Base-by-base conservation (phyloP, 2,888 invertebrate species). In the Dryocosmus kuriphilus region DNA sequence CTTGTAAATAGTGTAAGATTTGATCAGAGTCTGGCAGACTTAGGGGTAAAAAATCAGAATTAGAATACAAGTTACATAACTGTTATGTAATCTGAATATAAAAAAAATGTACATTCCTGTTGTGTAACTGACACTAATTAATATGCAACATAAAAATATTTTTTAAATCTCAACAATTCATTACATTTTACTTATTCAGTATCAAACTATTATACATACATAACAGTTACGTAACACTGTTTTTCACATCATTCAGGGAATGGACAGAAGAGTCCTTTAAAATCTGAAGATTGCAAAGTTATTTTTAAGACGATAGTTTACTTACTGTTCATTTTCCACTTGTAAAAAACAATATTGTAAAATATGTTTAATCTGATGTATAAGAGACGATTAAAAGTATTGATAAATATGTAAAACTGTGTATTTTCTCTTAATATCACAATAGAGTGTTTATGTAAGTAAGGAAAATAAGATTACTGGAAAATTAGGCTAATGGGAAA, bases 251-350 rank as follows among this genome's bases (percentile, higher is more conserved):
- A 57, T 24, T 57, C 24, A 24, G 11, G 24, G 57, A 57, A 24
- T 57, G 57, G 24, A 14, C 22, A 24, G 14, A 14, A 57, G 24
- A 14, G 57, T 57, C 24, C 57, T 57, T 57, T n/a, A 24, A 57
- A 57, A 57, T 14, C 57, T 57, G 5, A 57, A 24, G 2, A 57
- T 57, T 24, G 4, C n/a, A 51, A 5, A 51, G n/a, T n/a, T 51
- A 51, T 51, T n/a, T n/a, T 51, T 51, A 51, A 51, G 51, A n/a
- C 7, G 11, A 57, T 57, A 57, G 57, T 57, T 57, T 57, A 57
- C 57, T 24, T 57, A 24, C 9, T 57, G 24, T 57, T 57, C 4
- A 5, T 3, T 24, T 57, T 57, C 6, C 0, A 57, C 14, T 24
- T 24, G 57, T 57, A 57, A 57, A 57, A 24, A 24, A 57, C 11